These are phyloP conservation scores for Diachasma alloeum DNA, from an alignment of 1,140 invertebrate genomes.

Conservation along the genomic window DNA sequence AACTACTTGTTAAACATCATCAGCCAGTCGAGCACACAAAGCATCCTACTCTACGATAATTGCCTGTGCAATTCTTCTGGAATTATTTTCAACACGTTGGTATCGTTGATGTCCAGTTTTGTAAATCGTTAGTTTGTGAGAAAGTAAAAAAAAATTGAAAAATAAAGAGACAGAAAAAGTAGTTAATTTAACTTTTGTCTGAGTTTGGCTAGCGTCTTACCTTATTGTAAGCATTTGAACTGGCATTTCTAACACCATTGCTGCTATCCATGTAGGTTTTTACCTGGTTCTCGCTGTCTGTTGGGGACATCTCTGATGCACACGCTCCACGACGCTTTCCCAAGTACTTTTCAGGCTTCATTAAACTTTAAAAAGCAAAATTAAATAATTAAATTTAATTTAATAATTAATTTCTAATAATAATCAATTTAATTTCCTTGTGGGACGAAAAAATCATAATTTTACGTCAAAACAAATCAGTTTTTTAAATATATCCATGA, in stretches of 20 bases:
- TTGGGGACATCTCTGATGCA: conserved; percentile 63
- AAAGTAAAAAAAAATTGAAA: neutral
- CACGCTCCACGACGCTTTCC: conserved; percentile 61
- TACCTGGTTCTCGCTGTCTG: conserved; percentile 79
- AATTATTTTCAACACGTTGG: neutral
- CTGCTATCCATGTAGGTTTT: conserved; percentile 97
- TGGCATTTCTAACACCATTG: conserved; percentile 83
- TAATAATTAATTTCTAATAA: too few species aligned
- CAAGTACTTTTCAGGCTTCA: conserved; percentile 64
- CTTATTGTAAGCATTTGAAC: conserved; percentile 93
- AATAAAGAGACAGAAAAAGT: conserved; percentile 15
- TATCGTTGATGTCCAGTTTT: neutral
- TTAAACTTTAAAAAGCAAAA: conserved; percentile 51
- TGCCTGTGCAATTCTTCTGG: neutral
- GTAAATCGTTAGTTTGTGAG: neutral
- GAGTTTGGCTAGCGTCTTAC: conserved; percentile 68
- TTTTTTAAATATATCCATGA: too few species aligned
- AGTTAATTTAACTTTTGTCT: conserved; percentile 10
- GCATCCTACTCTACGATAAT: neutral
- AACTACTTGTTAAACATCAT: neutral
- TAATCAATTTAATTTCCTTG: too few species aligned
- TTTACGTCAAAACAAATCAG: too few species aligned
- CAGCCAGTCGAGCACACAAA: neutral
- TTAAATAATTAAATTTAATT: neutral
- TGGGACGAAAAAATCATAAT: too few species aligned